Conservation (phyloP, 2,113 vertebrate genomes). For the Prietella phreatophila region DNA sequence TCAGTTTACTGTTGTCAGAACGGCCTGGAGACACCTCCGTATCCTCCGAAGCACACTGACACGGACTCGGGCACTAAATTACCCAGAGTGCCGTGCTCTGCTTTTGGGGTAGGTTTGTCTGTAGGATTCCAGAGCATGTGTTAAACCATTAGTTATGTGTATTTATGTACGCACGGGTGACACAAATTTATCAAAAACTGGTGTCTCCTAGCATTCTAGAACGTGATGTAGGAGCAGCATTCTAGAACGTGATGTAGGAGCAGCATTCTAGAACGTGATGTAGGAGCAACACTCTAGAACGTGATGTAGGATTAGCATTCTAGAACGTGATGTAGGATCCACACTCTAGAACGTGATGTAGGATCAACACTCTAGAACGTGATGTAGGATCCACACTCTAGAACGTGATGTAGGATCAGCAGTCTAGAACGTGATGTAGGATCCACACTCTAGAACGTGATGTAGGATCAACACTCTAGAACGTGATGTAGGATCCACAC, state of each 20-base stretch:
- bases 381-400: too few relatives aligned
- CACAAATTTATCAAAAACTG: too few relatives aligned
- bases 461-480: neutral
- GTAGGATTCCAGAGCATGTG: neutral
- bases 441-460: neutral
- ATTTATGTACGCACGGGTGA: neutral
- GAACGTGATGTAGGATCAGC: neutral
- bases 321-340: too few relatives aligned
- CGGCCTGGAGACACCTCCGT: neutral
- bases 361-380: too few relatives aligned
- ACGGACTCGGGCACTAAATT: neutral
- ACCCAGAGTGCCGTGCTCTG: conserved; percentile 12
- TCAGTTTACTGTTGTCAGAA: neutral
- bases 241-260: too few relatives aligned
- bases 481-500: neutral
- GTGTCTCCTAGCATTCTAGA: neutral
- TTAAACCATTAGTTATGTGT: neutral
- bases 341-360: too few relatives aligned
- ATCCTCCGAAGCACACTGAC: neutral
- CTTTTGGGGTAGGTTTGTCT: neutral
- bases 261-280: too few relatives aligned
- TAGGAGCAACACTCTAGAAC: too few relatives aligned
- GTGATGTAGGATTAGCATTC: too few relatives aligned
- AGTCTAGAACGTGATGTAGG: neutral
- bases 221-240: neutral